Evolutionary conservation across 2,797 vertebrate species (phyloP).

Genomic region (Heteromormyrus szaboi): DNA sequence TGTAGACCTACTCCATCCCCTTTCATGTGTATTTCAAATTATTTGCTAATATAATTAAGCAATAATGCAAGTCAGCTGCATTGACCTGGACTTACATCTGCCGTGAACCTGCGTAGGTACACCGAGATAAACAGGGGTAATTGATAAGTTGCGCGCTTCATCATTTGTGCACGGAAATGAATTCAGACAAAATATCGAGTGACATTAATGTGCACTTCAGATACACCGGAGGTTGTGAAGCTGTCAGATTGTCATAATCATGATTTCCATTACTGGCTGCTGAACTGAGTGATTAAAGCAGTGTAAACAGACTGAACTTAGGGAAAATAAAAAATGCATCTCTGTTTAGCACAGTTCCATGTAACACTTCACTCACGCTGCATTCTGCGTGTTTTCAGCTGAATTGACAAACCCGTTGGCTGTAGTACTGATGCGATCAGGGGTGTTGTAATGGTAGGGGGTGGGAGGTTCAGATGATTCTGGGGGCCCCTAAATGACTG

Average conservation of each 20-base stretch:
- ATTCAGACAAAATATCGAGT: slow-evolving; percentile 20
- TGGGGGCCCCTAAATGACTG: background rate
- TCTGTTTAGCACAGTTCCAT: background rate
- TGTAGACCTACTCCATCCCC: background rate
- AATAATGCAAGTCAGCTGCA: slow-evolving; percentile 44
- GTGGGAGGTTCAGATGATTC: background rate
- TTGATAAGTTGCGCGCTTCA: slow-evolving; percentile 42
- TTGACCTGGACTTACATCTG: slow-evolving; percentile 39
- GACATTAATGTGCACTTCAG: background rate
- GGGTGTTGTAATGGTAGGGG: background rate
- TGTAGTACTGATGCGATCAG: background rate
- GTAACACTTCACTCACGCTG: background rate
- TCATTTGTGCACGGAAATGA: slow-evolving; percentile 39
- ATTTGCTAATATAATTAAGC: slow-evolving; percentile 44
- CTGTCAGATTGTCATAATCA: background rate
- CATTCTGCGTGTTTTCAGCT: background rate
- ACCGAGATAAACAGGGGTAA: slow-evolving; percentile 36
- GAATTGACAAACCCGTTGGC: background rate
- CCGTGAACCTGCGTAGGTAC: slow-evolving; percentile 48
- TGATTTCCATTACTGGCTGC: background rate
- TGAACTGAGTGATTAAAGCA: background rate
- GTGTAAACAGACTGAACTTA: background rate
- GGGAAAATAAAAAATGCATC: background rate
- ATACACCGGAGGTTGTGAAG: background rate
- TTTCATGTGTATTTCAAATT: slow-evolving; percentile 38